A percentile compares a stretch with the other conserved stretches of the same genome.
Conservation (phyloP, 2,888 invertebrate genomes). For the Rhopalosiphum nymphaeae region DNA sequence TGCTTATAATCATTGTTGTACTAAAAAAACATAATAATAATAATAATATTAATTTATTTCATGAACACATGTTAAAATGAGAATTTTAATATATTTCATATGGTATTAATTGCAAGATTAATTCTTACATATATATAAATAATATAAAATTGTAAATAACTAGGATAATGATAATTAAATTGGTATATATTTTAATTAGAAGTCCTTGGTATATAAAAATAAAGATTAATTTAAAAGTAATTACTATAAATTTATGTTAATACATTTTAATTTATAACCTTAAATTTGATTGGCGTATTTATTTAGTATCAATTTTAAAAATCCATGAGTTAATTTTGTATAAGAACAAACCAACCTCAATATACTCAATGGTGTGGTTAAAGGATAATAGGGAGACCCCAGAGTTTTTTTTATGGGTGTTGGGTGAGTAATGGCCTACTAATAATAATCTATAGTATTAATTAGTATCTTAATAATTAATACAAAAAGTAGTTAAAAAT, state of each 20-base stretch:
- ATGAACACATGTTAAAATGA: background rate
- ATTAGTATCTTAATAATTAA: no score
- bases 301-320: background rate
- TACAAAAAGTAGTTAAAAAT: no score
- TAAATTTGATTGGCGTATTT: background rate
- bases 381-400: no score
- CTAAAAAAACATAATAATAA: conserved; percentile 64
- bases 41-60: conserved; percentile 8
- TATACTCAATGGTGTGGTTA: background rate
- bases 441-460: no score
- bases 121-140: background rate
- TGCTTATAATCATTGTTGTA: conserved; percentile 68
- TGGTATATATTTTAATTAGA: no score
- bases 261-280: background rate
- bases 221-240: background rate
- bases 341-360: background rate
- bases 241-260: background rate
- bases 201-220: background rate
- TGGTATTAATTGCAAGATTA: background rate
- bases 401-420: no score
- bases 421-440: no score
- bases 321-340: background rate
- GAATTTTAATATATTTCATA: background rate
- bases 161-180: background rate
- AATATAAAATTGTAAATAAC: background rate